These are phyloP conservation scores for Brenthis ino DNA, from an alignment of 2,888 invertebrate species.

Conservation along the genomic window DNA sequence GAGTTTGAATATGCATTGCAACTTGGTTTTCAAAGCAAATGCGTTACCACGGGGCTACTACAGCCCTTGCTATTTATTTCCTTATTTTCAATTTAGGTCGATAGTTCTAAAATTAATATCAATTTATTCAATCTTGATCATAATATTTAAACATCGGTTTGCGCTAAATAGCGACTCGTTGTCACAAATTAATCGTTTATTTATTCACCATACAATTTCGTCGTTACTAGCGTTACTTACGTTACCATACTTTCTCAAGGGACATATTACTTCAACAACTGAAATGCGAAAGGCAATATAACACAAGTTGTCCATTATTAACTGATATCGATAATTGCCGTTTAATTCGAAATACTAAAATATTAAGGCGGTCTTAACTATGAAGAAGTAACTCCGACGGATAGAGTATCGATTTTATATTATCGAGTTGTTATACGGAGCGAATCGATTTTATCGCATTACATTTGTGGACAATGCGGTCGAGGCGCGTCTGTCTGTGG, in stretches of 20 bases:
- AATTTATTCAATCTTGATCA: too few species aligned
- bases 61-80: too few species aligned
- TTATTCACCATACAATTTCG: background rate
- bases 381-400: constrained; percentile 20
- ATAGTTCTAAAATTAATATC: too few species aligned
- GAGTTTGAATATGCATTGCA: too few species aligned
- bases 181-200: too few species aligned
- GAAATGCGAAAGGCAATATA: background rate
- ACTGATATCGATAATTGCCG: constrained; percentile 10
- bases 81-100: too few species aligned
- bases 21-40: too few species aligned
- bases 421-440: constrained; percentile 47
- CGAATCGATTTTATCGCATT: constrained; percentile 50
- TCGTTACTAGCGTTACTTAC: background rate
- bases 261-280: background rate
- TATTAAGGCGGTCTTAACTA: constrained; percentile 4
- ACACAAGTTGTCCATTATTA: background rate
- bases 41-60: too few species aligned
- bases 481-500: constrained; percentile 49
- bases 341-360: constrained; percentile 10
- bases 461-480: constrained; percentile 58
- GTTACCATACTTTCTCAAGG: background rate
- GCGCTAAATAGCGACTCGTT: too few species aligned
- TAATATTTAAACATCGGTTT: too few species aligned
- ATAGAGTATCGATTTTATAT: constrained; percentile 55